phyloP scores from a whole-genome alignment of 1,140 invertebrate genomes.

The Chymomyza costata region DNA sequence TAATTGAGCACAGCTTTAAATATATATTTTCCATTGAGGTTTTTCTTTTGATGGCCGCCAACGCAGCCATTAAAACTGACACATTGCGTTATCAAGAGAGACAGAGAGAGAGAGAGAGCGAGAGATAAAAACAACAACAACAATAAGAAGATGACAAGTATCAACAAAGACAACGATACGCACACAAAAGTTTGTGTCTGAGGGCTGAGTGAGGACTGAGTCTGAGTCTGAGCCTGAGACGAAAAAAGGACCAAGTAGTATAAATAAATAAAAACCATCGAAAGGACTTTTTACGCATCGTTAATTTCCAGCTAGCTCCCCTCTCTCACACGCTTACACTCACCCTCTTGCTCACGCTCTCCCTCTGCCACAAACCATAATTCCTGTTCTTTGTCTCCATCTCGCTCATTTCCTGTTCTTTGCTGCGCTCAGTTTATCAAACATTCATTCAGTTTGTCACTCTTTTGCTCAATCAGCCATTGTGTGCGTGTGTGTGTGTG shows the following conservation, averaged over 20 bases:
- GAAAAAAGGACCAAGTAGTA: too few species aligned
- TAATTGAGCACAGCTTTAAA: too few species aligned
- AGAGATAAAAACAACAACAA: slow-evolving; percentile 14
- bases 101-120: slow-evolving; percentile 3
- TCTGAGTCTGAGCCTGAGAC: too few species aligned
- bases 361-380: slow-evolving; percentile 1
- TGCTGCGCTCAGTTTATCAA: slow-evolving; percentile 12
- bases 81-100: slow-evolving; percentile 56
- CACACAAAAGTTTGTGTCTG: too few species aligned
- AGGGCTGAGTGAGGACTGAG: too few species aligned
- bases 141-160: too few species aligned
- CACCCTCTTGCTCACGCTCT: not conserved
- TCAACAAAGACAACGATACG: not conserved
- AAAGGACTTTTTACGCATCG: slow-evolving; percentile 70
- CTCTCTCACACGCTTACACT: not conserved
- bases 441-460: slow-evolving; percentile 27
- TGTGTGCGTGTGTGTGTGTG: slow-evolving; percentile 17
- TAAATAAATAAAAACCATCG: slow-evolving; percentile 35
- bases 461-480: slow-evolving; percentile 46
- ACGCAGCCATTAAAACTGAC: slow-evolving; percentile 70
- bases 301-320: too few species aligned
- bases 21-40: too few species aligned
- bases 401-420: too few species aligned
- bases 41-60: slow-evolving; percentile 60
- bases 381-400: too few species aligned